Percentiles rank a stretch among this genome's conserved stretches.
These are phyloP conservation scores for Chrysomallon squamiferum DNA, from an alignment of 1,140 invertebrate genomes.

Conservation along the genomic window DNA sequence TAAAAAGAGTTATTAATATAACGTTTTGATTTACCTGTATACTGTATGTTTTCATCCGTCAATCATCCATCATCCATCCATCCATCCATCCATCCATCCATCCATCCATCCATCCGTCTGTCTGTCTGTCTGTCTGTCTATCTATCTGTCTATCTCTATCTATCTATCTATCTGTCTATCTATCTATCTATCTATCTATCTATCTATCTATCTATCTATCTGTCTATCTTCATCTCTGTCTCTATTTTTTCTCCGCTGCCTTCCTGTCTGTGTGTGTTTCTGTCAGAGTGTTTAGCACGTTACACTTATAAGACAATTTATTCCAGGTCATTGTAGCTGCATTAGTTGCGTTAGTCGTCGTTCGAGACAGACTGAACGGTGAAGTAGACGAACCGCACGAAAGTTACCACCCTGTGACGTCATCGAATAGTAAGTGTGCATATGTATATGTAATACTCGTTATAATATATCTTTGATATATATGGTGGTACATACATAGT, in stretches of 20 bases:
- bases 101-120: conserved; percentile 1
- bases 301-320: no score
- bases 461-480: no score
- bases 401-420: no score
- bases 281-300: not conserved
- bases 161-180: not conserved
- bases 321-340: not conserved
- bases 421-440: no score
- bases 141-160: not conserved
- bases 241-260: not conserved
- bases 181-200: not conserved
- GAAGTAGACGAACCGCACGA: no score
- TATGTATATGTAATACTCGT: no score
- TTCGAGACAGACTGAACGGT: no score
- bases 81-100: conserved; percentile 5
- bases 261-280: not conserved
- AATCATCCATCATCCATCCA: not conserved
- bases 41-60: not conserved
- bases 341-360: no score
- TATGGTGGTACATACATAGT: no score
- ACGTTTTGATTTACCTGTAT: no score
- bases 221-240: not conserved
- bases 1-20: no score
- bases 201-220: no score
- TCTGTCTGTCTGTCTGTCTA: not conserved